Conservation (phyloP, 2,113 vertebrate species). For the Cnemophilus loriae region DNA sequence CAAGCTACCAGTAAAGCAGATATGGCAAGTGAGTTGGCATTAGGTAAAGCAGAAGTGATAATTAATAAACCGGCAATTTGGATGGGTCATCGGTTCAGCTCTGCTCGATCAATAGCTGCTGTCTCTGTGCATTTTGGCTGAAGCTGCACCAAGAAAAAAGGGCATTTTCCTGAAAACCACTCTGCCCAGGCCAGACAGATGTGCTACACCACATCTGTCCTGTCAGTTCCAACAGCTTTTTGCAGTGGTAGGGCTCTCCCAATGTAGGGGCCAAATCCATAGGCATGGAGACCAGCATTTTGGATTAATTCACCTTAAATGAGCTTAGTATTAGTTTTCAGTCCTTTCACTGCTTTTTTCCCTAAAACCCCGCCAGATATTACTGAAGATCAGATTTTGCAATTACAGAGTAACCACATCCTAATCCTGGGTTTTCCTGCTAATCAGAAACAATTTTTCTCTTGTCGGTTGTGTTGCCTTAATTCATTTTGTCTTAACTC, state of each 20-base stretch:
- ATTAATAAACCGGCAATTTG: background rate
- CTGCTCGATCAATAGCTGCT: background rate
- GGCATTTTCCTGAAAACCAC: background rate
- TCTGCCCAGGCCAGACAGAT: background rate
- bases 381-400: slow-evolving; percentile 24
- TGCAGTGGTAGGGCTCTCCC: background rate
- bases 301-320: background rate
- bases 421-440: slow-evolving; percentile 31
- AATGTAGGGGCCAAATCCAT: background rate
- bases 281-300: background rate
- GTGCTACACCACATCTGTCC: background rate
- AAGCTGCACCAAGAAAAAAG: background rate
- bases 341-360: background rate
- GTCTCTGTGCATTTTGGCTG: background rate
- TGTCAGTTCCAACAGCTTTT: background rate
- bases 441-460: slow-evolving; percentile 39
- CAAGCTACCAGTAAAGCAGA: background rate
- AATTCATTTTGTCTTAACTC: slow-evolving; percentile 18
- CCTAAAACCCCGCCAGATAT: background rate
- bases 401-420: slow-evolving; percentile 6
- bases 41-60: slow-evolving; percentile 11
- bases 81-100: background rate
- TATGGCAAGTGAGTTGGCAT: background rate
- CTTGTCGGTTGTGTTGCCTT: background rate
- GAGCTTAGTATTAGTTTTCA: background rate